Evolutionary conservation across 2,888 invertebrate species (phyloP).

Genomic region (Proisotoma minuta): DNA sequence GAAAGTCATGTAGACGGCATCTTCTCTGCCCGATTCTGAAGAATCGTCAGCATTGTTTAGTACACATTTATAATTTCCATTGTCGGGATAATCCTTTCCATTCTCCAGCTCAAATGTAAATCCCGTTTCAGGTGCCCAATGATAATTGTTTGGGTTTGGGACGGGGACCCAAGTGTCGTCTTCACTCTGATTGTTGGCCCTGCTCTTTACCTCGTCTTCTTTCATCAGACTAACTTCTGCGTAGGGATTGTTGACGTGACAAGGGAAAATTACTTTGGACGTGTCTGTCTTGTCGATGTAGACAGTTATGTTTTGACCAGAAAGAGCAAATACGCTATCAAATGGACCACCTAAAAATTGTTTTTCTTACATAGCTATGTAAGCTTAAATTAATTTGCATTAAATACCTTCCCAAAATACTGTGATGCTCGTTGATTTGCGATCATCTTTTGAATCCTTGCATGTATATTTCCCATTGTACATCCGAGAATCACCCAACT

Average conservation of each 20-base stretch:
- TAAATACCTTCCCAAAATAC: constrained; percentile 18
- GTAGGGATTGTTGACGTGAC: constrained; percentile 13
- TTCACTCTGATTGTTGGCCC: not conserved
- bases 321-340: constrained; percentile 15
- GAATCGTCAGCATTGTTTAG: not conserved
- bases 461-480: constrained; percentile 23
- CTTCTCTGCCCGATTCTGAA: not conserved
- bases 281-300: constrained; percentile 5
- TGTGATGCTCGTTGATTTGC: constrained; percentile 1
- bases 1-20: not conserved
- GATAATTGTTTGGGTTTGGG: not conserved
- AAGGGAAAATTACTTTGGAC: constrained; percentile 19
- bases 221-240: constrained; percentile 4
- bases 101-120: not conserved
- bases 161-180: constrained; percentile 1
- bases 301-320: constrained; percentile 19
- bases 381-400: not conserved
- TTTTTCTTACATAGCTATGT: not conserved
- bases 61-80: constrained; percentile 1
- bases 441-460: not conserved
- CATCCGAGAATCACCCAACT: constrained; percentile 11
- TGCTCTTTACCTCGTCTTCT: not conserved
- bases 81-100: not conserved
- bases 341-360: not conserved
- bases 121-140: not conserved